Percentiles rank a stretch among this genome's conserved stretches.
phyloP scores from a whole-genome alignment of 2,797 vertebrate species.

The Pogonophryne albipinna region DNA sequence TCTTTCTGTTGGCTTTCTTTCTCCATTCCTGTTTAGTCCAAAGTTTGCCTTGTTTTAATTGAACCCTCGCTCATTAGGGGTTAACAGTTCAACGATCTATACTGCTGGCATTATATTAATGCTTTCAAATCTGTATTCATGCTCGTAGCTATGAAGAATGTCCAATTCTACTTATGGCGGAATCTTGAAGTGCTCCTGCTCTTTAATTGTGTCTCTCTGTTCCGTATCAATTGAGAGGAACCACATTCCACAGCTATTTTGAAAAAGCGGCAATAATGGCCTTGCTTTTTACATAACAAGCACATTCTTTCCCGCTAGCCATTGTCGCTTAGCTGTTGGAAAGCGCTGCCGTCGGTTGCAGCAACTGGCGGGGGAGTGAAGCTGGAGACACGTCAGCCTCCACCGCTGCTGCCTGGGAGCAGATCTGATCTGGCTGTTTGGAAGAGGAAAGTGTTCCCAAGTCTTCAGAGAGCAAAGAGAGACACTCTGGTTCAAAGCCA shows the following conservation, averaged over 20 bases:
- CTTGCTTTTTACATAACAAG: constrained; percentile 69
- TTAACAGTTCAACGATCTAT: constrained; percentile 27
- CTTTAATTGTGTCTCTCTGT: constrained; percentile 43
- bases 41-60: neutral
- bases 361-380: constrained; percentile 64
- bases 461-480: constrained; percentile 74
- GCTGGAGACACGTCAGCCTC: constrained; percentile 69
- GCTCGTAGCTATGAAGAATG: constrained; percentile 39
- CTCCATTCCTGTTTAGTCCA: neutral
- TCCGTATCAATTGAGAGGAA: constrained; percentile 55
- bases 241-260: constrained; percentile 71
- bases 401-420: constrained; percentile 71
- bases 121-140: constrained; percentile 35
- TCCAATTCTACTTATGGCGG: constrained; percentile 42
- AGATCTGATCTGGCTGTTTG: constrained; percentile 79
- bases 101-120: constrained; percentile 1
- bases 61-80: neutral
- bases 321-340: constrained; percentile 76
- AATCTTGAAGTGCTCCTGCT: constrained; percentile 35
- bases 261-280: constrained; percentile 46
- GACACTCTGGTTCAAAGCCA: constrained; percentile 75
- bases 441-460: constrained; percentile 75
- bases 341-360: constrained; percentile 54
- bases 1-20: neutral
- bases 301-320: constrained; percentile 66